phyloP scores from a whole-genome alignment of 1,140 invertebrate genomes.

The Spodoptera frugiperda region DNA sequence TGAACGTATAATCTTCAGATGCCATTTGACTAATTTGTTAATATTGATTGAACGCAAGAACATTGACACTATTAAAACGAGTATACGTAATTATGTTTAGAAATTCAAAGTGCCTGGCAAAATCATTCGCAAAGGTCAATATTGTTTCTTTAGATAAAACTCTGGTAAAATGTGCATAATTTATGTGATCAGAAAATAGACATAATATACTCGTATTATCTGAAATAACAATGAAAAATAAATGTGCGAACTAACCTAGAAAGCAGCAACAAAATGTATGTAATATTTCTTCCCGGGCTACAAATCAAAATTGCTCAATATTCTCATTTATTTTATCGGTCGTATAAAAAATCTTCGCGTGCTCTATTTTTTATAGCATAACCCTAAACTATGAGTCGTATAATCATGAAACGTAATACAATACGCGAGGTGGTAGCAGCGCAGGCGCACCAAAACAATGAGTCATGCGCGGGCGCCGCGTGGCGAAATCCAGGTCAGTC shows the following conservation, averaged over 20 bases:
- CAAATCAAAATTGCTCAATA: constrained; percentile 41
- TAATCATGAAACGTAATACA: constrained; percentile 47
- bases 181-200: background rate
- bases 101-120: too few species aligned
- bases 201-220: constrained; percentile 4
- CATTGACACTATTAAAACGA: too few species aligned
- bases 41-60: too few species aligned
- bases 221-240: constrained; percentile 4
- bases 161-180: background rate
- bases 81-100: too few species aligned
- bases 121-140: too few species aligned
- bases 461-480: constrained; percentile 63
- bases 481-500: constrained; percentile 72
- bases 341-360: constrained; percentile 32
- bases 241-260: constrained; percentile 36
- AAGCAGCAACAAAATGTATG: constrained; percentile 4
- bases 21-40: too few species aligned
- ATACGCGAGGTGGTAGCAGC: constrained; percentile 43
- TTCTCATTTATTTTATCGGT: constrained; percentile 35
- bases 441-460: constrained; percentile 67
- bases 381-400: constrained; percentile 30
- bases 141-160: too few species aligned
- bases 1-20: too few species aligned
- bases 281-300: background rate
- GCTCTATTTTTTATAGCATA: constrained; percentile 36